Evolutionary conservation across 2,797 vertebrate species (phyloP).

Genomic region (Falco concolor): DNA sequence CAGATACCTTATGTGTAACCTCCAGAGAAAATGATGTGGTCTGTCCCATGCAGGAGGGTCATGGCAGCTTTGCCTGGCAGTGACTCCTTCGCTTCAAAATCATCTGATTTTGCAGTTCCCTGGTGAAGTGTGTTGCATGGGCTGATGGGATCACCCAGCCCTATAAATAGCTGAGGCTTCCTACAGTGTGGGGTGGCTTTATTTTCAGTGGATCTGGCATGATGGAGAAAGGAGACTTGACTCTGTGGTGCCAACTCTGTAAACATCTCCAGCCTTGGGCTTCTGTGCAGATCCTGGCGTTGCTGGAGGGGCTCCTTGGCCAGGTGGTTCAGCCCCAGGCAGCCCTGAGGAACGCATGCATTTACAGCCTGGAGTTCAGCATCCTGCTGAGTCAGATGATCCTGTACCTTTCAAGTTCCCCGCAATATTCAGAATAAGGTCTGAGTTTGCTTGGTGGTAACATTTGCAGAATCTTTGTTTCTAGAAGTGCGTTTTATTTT

Average conservation of each 20-base stretch:
- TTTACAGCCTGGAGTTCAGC: not conserved
- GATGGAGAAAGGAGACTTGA: not conserved
- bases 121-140: not conserved
- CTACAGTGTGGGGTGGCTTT: not conserved
- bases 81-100: not conserved
- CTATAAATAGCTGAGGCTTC: not conserved
- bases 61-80: not conserved
- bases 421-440: not conserved
- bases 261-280: not conserved
- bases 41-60: not conserved
- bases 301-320: not conserved
- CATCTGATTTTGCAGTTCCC: accelerated
- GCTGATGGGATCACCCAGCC: not conserved
- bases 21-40: not conserved
- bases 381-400: not conserved
- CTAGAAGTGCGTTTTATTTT: not conserved
- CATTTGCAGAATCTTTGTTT: not conserved
- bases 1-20: not conserved
- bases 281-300: not conserved
- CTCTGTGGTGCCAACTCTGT: not conserved
- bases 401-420: not conserved
- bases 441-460: not conserved
- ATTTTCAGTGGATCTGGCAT: not conserved
- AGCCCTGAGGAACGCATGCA: accelerated
- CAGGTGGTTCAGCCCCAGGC: not conserved